A percentile compares a stretch with the other conserved stretches of the same genome.
phyloP scores from a whole-genome alignment of 2,888 invertebrate genomes.

The Lottia gigantea region DNA sequence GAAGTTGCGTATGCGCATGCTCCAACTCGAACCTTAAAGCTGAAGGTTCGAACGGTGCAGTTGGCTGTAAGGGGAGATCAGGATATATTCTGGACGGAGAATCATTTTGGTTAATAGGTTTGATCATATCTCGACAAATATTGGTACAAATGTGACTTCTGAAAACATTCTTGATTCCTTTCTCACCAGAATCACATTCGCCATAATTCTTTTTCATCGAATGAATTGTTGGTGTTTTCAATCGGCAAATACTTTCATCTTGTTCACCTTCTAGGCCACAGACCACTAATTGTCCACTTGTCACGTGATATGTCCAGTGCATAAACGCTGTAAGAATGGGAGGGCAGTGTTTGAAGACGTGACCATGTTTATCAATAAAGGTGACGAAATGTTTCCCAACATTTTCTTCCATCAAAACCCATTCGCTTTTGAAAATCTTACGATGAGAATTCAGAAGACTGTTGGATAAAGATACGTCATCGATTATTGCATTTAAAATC shows the following conservation, averaged over 20 bases:
- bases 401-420: constrained; percentile 32
- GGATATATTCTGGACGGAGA: neutral
- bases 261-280: constrained; percentile 30
- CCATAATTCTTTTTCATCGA: constrained; percentile 27
- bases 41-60: constrained; percentile 15
- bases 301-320: constrained; percentile 31
- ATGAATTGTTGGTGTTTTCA: constrained; percentile 34
- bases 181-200: constrained; percentile 25
- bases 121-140: constrained; percentile 24
- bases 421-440: constrained; percentile 25
- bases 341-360: constrained; percentile 9
- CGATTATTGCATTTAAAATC: constrained; percentile 32
- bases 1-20: neutral
- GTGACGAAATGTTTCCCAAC: constrained; percentile 18
- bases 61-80: neutral
- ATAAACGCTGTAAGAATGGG: constrained; percentile 28
- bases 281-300: constrained; percentile 30
- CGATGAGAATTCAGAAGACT: constrained; percentile 26
- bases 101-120: neutral
- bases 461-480: constrained; percentile 32
- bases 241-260: constrained; percentile 23
- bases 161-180: constrained; percentile 27
- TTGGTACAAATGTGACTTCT: constrained; percentile 29
- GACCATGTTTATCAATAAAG: constrained; percentile 20
- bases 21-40: neutral